phyloP scores from a whole-genome alignment of 2,888 invertebrate species.

The Acleris literana region DNA sequence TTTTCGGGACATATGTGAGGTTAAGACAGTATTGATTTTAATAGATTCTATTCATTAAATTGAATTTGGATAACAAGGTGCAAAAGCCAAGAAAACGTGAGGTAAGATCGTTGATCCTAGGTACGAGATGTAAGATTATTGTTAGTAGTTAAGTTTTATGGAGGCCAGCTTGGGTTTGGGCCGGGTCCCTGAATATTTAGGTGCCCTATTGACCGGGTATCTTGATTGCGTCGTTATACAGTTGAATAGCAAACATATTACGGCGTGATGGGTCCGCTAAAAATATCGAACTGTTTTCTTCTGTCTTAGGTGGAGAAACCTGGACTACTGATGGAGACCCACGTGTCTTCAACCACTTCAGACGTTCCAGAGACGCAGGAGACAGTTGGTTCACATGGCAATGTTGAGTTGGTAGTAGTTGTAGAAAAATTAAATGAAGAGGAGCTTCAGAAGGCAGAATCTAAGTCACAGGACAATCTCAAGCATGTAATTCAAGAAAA shows the following conservation, averaged over 20 bases:
- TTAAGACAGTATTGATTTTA: conserved; percentile 20
- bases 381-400: conserved; percentile 58
- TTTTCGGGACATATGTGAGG: conserved; percentile 23
- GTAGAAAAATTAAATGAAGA: conserved; percentile 66
- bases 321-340: conserved; percentile 71
- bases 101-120: conserved; percentile 69
- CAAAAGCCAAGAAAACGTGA: conserved; percentile 48
- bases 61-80: conserved; percentile 13
- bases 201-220: conserved; percentile 53
- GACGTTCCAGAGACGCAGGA: conserved; percentile 63
- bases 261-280: conserved; percentile 55
- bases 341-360: conserved; percentile 70
- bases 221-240: conserved; percentile 42
- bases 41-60: conserved; percentile 7
- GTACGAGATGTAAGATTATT: conserved; percentile 62
- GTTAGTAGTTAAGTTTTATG: conserved; percentile 69
- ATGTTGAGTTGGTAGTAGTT: conserved; percentile 67
- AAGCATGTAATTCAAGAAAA: conserved; percentile 13
- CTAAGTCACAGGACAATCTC: conserved; percentile 41
- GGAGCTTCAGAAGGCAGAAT: conserved; percentile 40
- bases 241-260: conserved; percentile 38
- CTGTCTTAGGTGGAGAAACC: conserved; percentile 67
- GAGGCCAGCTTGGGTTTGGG: conserved; percentile 67
- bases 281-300: conserved; percentile 57
- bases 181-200: conserved; percentile 65